Percentiles rank a stretch among this genome's conserved stretches.
Conservation (phyloP, 2,113 vertebrate species). For the Strix aluco region DNA sequence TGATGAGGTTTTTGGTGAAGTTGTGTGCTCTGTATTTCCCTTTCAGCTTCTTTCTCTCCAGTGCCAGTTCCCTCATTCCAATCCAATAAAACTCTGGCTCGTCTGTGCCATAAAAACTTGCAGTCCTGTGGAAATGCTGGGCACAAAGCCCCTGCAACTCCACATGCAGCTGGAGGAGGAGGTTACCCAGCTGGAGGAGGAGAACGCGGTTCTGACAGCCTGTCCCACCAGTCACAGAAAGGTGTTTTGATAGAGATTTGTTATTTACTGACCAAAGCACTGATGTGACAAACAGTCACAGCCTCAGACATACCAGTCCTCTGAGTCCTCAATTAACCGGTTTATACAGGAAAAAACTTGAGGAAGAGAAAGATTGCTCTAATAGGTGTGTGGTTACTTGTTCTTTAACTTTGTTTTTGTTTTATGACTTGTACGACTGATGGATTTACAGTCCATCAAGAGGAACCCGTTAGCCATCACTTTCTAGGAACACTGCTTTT, state of each 20-base stretch:
- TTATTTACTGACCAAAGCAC: not conserved
- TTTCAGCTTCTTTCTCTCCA: not conserved
- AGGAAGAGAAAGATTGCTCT: not conserved
- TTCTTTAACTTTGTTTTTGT: not conserved
- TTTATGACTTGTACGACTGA: not conserved
- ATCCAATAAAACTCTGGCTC: not conserved
- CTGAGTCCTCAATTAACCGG: not conserved
- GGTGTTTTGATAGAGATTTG: not conserved
- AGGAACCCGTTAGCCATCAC: not conserved
- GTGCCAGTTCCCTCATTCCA: not conserved
- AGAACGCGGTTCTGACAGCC: not conserved
- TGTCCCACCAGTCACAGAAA: not conserved
- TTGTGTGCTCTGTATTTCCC: not conserved
- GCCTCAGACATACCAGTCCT: not conserved
- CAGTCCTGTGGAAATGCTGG: accelerated
- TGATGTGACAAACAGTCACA: not conserved
- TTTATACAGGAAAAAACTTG: not conserved
- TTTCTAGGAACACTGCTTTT: not conserved
- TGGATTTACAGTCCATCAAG: not conserved
- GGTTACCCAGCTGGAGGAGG: not conserved
- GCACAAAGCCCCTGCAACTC: not conserved
- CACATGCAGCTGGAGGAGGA: not conserved
- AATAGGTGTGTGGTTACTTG: not conserved
- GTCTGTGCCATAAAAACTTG: accelerated
- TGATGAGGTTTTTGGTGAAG: not conserved